Base-by-base conservation (phyloP, 2,113 vertebrate species). In the Ahaetulla prasina region DNA sequence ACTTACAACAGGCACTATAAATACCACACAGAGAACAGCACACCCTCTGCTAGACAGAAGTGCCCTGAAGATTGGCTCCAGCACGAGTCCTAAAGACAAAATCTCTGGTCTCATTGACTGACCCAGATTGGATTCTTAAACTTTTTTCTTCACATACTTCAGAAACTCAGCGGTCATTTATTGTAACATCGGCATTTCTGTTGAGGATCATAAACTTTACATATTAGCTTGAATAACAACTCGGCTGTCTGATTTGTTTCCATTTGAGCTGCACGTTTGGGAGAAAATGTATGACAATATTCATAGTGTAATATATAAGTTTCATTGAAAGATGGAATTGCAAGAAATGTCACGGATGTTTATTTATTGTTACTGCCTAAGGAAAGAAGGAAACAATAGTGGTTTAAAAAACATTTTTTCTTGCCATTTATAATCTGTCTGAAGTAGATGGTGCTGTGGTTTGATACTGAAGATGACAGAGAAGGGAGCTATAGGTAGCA, bases 191-290 rank as follows among this genome's bases (percentile, higher is more conserved):
- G 35, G 47, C 10, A 43, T 90, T 96, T 89, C 52, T 92, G 96
- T 93, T 93, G 95, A 94, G 94, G 60, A 57, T 95, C 96, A 96
- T 96, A 97, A 96, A 96, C 96, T 95, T 85, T 96, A 84, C 90
- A 97, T 96, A 97, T 96, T 96, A 95, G 93, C 87, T 18, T 97
- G 94, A 97, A 91, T 96, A 96, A 97, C 94, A 94, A 91, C 92
- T 91, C 20, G 5, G 89, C 63, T 92, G 80, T 96, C 95, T 96
- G 68, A 57, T 95, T 96, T 87, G 85, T 96, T 96, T 95, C 93
- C 95, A 86, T 55, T 90, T 74, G 60, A 96, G 92, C 94, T n/a
- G 63, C 87, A 94, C 93, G 12, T 87, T 84, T 47, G 92, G 92
- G 94, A 88, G 93, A 94, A 94, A 95, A 92, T 91, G 54, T 35